Base-by-base conservation (phyloP, 2,113 vertebrate species). In the Daboia siamensis region DNA sequence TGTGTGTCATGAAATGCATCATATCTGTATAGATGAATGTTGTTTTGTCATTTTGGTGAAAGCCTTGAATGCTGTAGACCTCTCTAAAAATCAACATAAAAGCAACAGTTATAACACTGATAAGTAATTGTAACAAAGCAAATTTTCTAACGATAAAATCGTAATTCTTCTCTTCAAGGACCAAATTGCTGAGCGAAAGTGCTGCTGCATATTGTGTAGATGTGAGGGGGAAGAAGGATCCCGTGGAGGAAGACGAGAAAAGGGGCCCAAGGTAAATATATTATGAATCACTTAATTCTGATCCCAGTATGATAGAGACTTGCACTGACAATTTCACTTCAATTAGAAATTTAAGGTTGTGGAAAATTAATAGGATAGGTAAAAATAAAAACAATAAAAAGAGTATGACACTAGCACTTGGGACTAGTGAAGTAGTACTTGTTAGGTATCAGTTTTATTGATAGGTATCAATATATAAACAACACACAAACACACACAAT, bases 131-230 rank as follows among this genome's bases (percentile, higher is more conserved):
- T 51, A 87, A 8, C 46, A 54, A 13, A 26, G 13, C 11, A 21
- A 59, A 51, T 51, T 33, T 33, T 51, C 54, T 52, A 61, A 24
- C 15, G 33, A 61, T 21, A 86, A 20, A 10, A 11, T 85, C 0
- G 13, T 33, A 33, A 90, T 90, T 86, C 74, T 24, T 92, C 21
- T 92, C 61, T 92, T 61, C 23, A 90, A 92, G 92, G 24, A 59
- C 23, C 48, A 90, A 85, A 92, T 92, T 90, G 92, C 88, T 61
- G 92, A 90, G 88, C 85, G 46, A 90, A 90, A 46, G 52, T 92
- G 92, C 74, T 92, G 92, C 46, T 92, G 92, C n/a, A 2, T 52
- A 17, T 61, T 44, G 61, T 92, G 92, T 52, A 90, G 48, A 3
- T 92, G 92, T 48, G 48, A 52, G 29, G 56, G 55, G 26, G 92